Evolutionary conservation across 2,113 vertebrate species (phyloP).

Genomic region (Myocastor coypus): DNA sequence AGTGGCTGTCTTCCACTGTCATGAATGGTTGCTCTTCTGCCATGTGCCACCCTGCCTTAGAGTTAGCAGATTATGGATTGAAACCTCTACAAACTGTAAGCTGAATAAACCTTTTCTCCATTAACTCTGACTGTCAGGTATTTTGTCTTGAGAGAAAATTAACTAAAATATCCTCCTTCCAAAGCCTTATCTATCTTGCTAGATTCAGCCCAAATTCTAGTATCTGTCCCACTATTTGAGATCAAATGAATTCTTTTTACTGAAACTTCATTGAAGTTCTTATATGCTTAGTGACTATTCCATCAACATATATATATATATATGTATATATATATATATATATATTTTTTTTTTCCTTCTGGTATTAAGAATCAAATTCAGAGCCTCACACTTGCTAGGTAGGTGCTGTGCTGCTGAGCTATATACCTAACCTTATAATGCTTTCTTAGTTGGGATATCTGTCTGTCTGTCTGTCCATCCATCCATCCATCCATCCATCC

Average conservation of each 20-base stretch:
- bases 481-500: too few species aligned
- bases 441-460: neutral
- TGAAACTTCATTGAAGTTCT: neutral
- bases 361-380: too few species aligned
- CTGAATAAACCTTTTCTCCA: neutral
- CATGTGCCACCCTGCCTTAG: too few species aligned
- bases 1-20: too few species aligned
- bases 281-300: conserved; percentile 49
- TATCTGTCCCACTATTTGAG: neutral
- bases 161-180: neutral
- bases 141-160: neutral
- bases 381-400: too few species aligned
- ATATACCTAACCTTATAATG: neutral
- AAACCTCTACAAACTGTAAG: neutral
- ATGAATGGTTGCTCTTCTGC: too few species aligned
- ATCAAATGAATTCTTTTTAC: conserved; percentile 30
- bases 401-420: too few species aligned
- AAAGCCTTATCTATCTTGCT: neutral
- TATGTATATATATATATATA: too few species aligned
- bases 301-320: neutral
- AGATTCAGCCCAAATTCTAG: conserved; percentile 1
- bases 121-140: neutral
- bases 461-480: too few species aligned
- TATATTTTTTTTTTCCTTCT: neutral
- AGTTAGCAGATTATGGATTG: too few species aligned